Evolutionary conservation across 2,888 invertebrate genomes (phyloP).

Genomic region (Scotopteryx bipunctaria): DNA sequence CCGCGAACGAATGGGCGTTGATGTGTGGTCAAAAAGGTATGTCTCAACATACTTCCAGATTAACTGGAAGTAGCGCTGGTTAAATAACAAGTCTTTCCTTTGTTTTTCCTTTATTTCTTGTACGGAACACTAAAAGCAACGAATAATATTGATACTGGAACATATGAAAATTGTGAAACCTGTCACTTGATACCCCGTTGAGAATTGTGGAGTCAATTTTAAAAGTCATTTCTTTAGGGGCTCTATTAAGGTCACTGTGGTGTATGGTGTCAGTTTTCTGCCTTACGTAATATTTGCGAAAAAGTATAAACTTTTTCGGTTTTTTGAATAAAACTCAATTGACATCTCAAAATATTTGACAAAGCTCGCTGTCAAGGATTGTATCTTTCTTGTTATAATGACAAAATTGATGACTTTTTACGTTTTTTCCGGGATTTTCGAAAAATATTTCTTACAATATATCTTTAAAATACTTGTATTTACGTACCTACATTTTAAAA

Average conservation of each 20-base stretch:
- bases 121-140: constrained; percentile 7
- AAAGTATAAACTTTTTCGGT: neutral
- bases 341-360: constrained; percentile 3
- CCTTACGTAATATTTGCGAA: constrained; percentile 6
- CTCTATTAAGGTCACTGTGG: constrained; percentile 16
- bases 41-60: no score
- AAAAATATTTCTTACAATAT: neutral
- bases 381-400: no score
- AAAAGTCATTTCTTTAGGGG: constrained; percentile 5
- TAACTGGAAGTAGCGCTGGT: no score
- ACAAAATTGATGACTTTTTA: neutral
- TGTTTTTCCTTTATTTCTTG: no score
- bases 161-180: constrained; percentile 21
- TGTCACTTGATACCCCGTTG: constrained; percentile 8
- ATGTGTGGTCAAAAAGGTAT: no score
- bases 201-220: neutral
- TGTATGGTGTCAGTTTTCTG: constrained; percentile 1
- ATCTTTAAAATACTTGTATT: neutral
- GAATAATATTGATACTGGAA: constrained; percentile 5
- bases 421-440: neutral
- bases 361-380: neutral
- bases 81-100: no score
- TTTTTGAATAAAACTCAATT: neutral
- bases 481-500: neutral
- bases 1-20: no score